Percentiles rank a stretch among this genome's conserved stretches.
phyloP scores from a whole-genome alignment of 2,888 invertebrate genomes.

The Drosophila maculinotata region DNA sequence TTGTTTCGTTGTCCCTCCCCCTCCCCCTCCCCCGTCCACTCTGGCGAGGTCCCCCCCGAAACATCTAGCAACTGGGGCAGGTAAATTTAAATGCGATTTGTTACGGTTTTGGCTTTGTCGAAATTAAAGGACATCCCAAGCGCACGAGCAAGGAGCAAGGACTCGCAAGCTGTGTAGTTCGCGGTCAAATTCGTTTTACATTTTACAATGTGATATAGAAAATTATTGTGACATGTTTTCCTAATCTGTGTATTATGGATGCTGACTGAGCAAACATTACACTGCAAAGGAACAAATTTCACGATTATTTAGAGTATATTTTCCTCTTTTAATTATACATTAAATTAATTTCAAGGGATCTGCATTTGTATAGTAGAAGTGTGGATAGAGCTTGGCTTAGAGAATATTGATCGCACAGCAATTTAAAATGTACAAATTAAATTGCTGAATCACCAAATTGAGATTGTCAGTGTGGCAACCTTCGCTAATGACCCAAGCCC shows the following conservation, averaged over 20 bases:
- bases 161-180: conserved; percentile 29
- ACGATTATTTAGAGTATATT: conserved; percentile 5
- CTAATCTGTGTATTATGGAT: conserved; percentile 46
- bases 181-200: conserved; percentile 28
- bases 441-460: conserved; percentile 37
- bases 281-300: conserved; percentile 1
- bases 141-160: not conserved
- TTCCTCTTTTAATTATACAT: conserved; percentile 9
- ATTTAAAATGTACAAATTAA: conserved; percentile 17
- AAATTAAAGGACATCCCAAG: conserved; percentile 58
- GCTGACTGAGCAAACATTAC: no score
- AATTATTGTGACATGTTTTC: conserved; percentile 74
- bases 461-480: conserved; percentile 5
- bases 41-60: not conserved
- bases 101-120: conserved; percentile 78
- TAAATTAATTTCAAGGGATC: not conserved
- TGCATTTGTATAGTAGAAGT: no score
- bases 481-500: conserved; percentile 52
- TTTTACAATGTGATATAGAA: conserved; percentile 12
- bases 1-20: no score
- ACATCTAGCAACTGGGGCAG: conserved; percentile 57
- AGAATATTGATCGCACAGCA: no score
- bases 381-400: no score
- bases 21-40: conserved; percentile 25
- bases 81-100: conserved; percentile 83